These are phyloP conservation scores for Conops quadrifasciatus DNA, from an alignment of 2,888 invertebrate genomes.

Conservation along the genomic window DNA sequence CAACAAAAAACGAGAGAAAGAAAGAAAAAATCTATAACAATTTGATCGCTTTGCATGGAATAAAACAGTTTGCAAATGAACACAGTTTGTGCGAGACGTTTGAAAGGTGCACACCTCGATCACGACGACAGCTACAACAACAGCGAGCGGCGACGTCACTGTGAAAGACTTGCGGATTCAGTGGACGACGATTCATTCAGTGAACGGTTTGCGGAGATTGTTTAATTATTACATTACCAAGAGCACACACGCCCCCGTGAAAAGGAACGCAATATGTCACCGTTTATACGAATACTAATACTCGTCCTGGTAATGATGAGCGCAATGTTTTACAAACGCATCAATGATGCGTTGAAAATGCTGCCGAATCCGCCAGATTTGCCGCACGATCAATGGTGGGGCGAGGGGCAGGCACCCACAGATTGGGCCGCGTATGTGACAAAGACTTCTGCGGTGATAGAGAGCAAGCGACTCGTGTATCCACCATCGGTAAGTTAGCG, in stretches of 20 bases:
- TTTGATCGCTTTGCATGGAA: constrained; percentile 4
- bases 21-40: constrained; percentile 4
- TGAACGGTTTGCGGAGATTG: background rate
- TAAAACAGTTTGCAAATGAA: background rate
- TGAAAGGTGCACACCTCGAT: background rate
- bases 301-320: constrained; percentile 51
- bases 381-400: constrained; percentile 58
- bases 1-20: background rate
- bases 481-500: constrained; percentile 42
- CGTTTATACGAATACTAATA: constrained; percentile 48
- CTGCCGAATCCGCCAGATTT: constrained; percentile 48
- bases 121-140: background rate
- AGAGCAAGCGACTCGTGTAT: constrained; percentile 46
- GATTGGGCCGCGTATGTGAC: constrained; percentile 53
- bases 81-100: background rate
- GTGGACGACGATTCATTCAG: no score
- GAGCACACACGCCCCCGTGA: background rate
- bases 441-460: constrained; percentile 50
- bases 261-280: constrained; percentile 45
- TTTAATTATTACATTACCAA: background rate
- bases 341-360: constrained; percentile 47
- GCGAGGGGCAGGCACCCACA: constrained; percentile 53
- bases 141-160: background rate
- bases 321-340: constrained; percentile 51
- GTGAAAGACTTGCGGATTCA: no score